Percentiles rank a stretch among this genome's conserved stretches.
Conservation (phyloP, 2,888 invertebrate genomes). For the Tenodera sinensis region DNA sequence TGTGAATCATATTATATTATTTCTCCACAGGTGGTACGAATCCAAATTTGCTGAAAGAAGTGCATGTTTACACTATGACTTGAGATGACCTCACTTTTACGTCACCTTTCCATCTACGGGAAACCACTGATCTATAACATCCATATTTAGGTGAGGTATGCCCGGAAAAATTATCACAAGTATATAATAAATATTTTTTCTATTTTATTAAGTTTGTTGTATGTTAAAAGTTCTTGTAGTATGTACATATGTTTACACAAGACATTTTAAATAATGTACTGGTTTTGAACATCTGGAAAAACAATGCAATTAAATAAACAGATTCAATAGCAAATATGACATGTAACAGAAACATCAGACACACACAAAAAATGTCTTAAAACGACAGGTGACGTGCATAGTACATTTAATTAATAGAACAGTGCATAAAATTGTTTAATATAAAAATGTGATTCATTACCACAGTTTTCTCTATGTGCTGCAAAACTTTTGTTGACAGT, state of each 20-base stretch:
- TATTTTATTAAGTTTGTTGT: not conserved
- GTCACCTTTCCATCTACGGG: slow-evolving; percentile 76
- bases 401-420: not conserved
- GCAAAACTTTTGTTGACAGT: not conserved
- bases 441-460: not conserved
- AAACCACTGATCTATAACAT: not conserved
- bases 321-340: not conserved
- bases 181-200: not conserved
- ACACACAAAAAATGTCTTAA: not conserved
- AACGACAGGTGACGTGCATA: not conserved
- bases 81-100: slow-evolving; percentile 91
- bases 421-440: not conserved
- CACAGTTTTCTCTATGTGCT: not conserved
- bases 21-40: slow-evolving; percentile 80
- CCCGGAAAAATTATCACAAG: not conserved
- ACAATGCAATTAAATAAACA: not conserved
- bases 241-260: not conserved
- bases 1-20: not conserved
- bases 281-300: not conserved
- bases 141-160: not conserved
- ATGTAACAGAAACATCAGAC: not conserved
- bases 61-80: slow-evolving; percentile 97
- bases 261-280: not conserved
- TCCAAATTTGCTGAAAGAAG: slow-evolving; percentile 91
- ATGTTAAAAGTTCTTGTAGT: not conserved